phyloP scores from a whole-genome alignment of 2,888 invertebrate genomes.

The Conchocele bisecta region DNA sequence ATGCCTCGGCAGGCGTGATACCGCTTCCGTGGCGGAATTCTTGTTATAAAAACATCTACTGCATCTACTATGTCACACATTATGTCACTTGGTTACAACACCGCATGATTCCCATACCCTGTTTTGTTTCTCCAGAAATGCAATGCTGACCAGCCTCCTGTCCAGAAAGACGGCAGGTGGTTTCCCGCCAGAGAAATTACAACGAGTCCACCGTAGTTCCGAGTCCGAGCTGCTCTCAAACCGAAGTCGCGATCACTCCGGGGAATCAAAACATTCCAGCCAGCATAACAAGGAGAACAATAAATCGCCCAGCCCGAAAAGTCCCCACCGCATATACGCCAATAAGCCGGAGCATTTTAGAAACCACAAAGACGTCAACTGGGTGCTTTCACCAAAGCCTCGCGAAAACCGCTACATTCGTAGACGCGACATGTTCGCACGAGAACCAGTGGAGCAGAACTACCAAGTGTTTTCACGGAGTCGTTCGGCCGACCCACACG shows the following conservation, averaged over 20 bases:
- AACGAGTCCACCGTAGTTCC: conserved; percentile 1
- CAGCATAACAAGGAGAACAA: conserved; percentile 24
- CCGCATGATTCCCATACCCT: too few relatives aligned
- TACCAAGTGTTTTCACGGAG: conserved; percentile 39
- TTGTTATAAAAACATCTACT: too few relatives aligned
- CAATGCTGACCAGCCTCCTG: too few relatives aligned
- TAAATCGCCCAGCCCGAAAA: conserved; percentile 22
- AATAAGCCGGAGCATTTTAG: conserved; percentile 43
- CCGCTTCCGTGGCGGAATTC: too few relatives aligned
- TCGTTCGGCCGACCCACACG: not conserved
- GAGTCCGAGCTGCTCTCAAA: conserved; percentile 19
- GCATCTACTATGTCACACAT: too few relatives aligned
- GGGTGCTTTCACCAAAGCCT: conserved; percentile 51
- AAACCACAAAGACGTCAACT: conserved; percentile 34
- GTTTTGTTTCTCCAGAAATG: too few relatives aligned
- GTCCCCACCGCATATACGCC: not conserved
- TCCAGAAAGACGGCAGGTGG: too few relatives aligned
- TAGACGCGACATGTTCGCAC: conserved; percentile 11
- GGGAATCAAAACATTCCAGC: conserved; percentile 26
- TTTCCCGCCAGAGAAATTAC: too few relatives aligned
- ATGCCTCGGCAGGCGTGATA: too few relatives aligned
- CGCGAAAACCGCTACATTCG: conserved; percentile 46
- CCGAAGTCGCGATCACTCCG: conserved; percentile 24
- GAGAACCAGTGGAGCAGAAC: conserved; percentile 8
- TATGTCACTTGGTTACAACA: too few relatives aligned